A percentile compares a stretch with the other conserved stretches of the same genome.
These are phyloP conservation scores for Mechanitis mazaeus DNA, from an alignment of 2,888 invertebrate genomes.

Conservation along the genomic window DNA sequence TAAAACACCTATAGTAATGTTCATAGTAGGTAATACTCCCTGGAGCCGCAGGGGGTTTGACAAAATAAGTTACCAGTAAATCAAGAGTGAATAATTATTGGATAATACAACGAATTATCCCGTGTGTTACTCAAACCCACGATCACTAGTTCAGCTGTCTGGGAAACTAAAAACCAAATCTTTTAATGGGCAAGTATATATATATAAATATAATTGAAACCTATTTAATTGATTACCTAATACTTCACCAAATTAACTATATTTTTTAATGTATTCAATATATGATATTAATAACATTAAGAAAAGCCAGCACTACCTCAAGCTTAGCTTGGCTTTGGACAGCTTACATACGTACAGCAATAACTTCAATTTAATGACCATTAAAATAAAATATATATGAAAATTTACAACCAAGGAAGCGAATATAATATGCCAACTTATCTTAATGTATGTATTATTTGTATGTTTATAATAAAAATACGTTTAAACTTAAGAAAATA, in stretches of 20 bases:
- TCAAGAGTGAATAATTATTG: too few species aligned
- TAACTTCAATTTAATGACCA: conserved; percentile 56
- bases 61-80: too few species aligned
- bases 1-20: too few species aligned
- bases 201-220: neutral
- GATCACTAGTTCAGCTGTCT: too few species aligned
- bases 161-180: too few species aligned
- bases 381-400: conserved; percentile 44
- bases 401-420: conserved; percentile 40
- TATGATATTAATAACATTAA: conserved; percentile 4
- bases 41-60: too few species aligned
- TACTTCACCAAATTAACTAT: neutral
- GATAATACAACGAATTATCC: too few species aligned
- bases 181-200: too few species aligned
- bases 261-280: conserved; percentile 1
- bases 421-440: conserved; percentile 26
- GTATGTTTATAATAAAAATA: conserved; percentile 13
- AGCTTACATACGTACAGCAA: conserved; percentile 35
- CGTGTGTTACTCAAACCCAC: too few species aligned
- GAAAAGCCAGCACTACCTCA: conserved; percentile 31
- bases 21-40: too few species aligned
- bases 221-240: neutral
- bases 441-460: conserved; percentile 20
- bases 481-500: neutral
- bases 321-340: conserved; percentile 35